These are phyloP conservation scores for Poecilia gillii DNA, from an alignment of 2,797 vertebrate genomes.

Conservation along the genomic window DNA sequence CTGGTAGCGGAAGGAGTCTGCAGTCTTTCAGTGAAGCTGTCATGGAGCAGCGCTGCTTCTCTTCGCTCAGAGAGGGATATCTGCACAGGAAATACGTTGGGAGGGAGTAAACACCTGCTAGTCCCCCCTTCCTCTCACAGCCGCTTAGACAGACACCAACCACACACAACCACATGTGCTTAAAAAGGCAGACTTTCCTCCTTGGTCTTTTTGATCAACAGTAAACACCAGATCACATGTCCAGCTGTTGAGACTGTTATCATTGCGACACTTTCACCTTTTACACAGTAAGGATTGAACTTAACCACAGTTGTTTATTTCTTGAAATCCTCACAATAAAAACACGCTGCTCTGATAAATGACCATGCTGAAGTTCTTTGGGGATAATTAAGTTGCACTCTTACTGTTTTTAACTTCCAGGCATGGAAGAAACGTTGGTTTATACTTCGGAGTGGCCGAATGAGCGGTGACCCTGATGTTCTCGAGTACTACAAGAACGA, in stretches of 20 bases:
- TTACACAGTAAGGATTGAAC: background rate
- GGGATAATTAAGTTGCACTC: background rate
- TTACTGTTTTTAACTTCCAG: slow-evolving; percentile 68
- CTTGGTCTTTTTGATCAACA: slow-evolving; percentile 54
- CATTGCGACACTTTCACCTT: slow-evolving; percentile 11
- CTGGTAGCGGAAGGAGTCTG: slow-evolving; percentile 31
- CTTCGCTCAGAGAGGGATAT: slow-evolving; percentile 53
- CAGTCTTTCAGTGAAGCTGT: slow-evolving; percentile 45
- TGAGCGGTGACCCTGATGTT: slow-evolving; percentile 97
- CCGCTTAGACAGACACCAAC: slow-evolving; percentile 44
- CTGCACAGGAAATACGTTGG: slow-evolving; percentile 80
- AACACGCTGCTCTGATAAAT: background rate
- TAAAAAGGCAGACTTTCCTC: slow-evolving; percentile 38
- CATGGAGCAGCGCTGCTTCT: slow-evolving; percentile 38
- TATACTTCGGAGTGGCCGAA: slow-evolving; percentile 94
- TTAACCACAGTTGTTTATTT: background rate
- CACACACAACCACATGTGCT: slow-evolving; percentile 52
- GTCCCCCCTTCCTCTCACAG: slow-evolving; percentile 16
- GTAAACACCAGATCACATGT: slow-evolving; percentile 44
- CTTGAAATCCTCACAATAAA: slow-evolving; percentile 6
- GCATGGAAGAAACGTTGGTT: slow-evolving; percentile 99
- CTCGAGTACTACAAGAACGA: slow-evolving; percentile 99
- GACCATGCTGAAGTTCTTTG: background rate
- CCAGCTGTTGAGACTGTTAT: slow-evolving; percentile 42
- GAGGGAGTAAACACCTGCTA: slow-evolving; percentile 80